These are phyloP conservation scores for Fragum sueziense DNA, from an alignment of 2,888 invertebrate species.

Conservation along the genomic window DNA sequence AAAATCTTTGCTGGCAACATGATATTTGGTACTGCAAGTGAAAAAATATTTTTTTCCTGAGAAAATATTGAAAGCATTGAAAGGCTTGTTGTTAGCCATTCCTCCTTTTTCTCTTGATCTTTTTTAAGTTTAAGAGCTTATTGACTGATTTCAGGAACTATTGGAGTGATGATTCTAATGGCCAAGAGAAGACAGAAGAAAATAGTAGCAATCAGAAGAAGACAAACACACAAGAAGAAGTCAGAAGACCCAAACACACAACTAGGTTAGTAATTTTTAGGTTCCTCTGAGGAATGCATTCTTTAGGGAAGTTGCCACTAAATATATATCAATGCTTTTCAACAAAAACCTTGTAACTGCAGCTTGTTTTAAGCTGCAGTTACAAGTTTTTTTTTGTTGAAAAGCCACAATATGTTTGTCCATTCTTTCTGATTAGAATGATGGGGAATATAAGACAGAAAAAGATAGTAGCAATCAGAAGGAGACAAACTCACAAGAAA, in stretches of 20 bases:
- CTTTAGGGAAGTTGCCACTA: too few species aligned
- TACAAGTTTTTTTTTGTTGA: too few species aligned
- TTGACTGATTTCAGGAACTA: conserved; percentile 48
- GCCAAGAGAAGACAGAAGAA: conserved; percentile 49
- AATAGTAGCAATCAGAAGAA: conserved; percentile 36
- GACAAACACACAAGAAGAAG: conserved; percentile 39
- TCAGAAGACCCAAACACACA: conserved; percentile 56
- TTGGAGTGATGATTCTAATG: conserved; percentile 64
- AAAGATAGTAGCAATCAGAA: conserved; percentile 38
- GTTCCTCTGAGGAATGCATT: too few species aligned
- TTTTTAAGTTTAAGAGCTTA: not conserved
- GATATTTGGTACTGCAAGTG: too few species aligned
- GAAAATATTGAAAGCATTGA: too few species aligned
- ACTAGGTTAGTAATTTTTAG: conserved; percentile 58
- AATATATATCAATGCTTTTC: too few species aligned
- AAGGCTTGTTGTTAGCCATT: too few species aligned
- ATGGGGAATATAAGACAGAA: conserved; percentile 57
- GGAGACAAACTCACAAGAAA: conserved; percentile 35
- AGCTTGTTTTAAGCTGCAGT: too few species aligned
- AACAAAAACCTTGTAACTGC: too few species aligned
- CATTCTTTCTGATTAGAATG: conserved; percentile 63
- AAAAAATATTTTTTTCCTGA: too few species aligned
- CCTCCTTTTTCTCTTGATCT: not conserved
- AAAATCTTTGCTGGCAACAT: too few species aligned
- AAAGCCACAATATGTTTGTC: too few species aligned